A percentile compares a stretch with the other conserved stretches of the same genome.
Evolutionary conservation across 2,113 vertebrate genomes (phyloP).

Genomic region (Gnathonemus echidnorhynchus): DNA sequence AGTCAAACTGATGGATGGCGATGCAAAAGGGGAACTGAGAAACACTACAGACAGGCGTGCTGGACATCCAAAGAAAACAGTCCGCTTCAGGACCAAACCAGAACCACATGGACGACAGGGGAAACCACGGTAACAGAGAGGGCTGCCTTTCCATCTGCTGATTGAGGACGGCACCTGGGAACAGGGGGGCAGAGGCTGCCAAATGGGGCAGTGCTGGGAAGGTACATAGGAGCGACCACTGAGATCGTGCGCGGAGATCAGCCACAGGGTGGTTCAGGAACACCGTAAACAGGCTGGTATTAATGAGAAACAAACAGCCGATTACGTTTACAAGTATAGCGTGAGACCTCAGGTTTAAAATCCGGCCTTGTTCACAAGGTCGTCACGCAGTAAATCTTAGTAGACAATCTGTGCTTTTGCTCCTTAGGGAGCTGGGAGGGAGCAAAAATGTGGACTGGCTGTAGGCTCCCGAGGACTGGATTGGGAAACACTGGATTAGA

Average conservation of each 20-base stretch:
- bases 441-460: neutral
- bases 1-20: conserved; percentile 26
- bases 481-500: neutral
- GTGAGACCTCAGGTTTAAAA: neutral
- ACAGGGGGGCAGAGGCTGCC: conserved; percentile 1
- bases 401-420: neutral
- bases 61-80: conserved; percentile 53
- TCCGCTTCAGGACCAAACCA: conserved; percentile 52
- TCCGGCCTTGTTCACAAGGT: neutral
- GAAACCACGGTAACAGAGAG: conserved; percentile 43
- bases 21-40: conserved; percentile 43
- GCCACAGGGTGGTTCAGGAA: neutral
- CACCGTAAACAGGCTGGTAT: too few relatives aligned
- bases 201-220: neutral
- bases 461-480: neutral
- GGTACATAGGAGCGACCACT: neutral
- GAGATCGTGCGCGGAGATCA: neutral
- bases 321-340: neutral
- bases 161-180: conserved; percentile 38
- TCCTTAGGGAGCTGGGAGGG: neutral
- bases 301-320: neutral
- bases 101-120: conserved; percentile 54
- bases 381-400: neutral
- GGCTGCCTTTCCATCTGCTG: conserved; percentile 49
- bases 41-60: conserved; percentile 26